Percentiles rank a stretch among this genome's conserved stretches.
Conservation (phyloP, 2,888 invertebrate species). For the Drosophila mayaguana region DNA sequence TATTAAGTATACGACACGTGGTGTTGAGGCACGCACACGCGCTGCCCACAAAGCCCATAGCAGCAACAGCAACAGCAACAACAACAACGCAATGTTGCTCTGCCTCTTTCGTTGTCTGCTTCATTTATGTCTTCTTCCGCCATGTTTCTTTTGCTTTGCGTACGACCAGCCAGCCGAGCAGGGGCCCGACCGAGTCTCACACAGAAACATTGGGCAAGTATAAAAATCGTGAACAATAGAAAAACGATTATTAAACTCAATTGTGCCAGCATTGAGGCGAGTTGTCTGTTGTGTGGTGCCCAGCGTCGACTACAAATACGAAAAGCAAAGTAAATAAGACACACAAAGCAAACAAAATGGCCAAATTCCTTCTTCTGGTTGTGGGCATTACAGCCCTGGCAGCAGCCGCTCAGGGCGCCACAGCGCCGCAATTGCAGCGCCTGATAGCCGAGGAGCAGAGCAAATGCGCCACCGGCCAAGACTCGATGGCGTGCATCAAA, state of each 20-base stretch:
- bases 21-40: constrained; percentile 55
- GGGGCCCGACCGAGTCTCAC: constrained; percentile 19
- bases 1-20: constrained; percentile 77
- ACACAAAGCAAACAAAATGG: constrained; percentile 62
- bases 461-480: constrained; percentile 90
- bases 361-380: constrained; percentile 86
- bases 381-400: constrained; percentile 87
- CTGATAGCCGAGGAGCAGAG: constrained; percentile 91
- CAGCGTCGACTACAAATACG: constrained; percentile 33
- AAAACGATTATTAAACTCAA: constrained; percentile 85
- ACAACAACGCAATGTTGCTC: constrained; percentile 37
- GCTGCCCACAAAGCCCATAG: constrained; percentile 36
- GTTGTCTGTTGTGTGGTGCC: constrained; percentile 80
- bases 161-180: constrained; percentile 38
- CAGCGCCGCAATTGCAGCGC: constrained; percentile 88
- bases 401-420: constrained; percentile 86
- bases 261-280: constrained; percentile 83
- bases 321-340: neutral
- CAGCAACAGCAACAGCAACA: constrained; percentile 17
- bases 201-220: constrained; percentile 78
- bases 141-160: constrained; percentile 60
- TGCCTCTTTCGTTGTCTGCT: constrained; percentile 70
- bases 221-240: constrained; percentile 85
- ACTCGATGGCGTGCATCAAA: constrained; percentile 93
- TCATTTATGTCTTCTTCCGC: constrained; percentile 78